A percentile compares a stretch with the other conserved stretches of the same genome.
These are phyloP conservation scores for Microcebus murinus DNA, from an alignment of 2,113 vertebrate genomes.

Conservation along the genomic window DNA sequence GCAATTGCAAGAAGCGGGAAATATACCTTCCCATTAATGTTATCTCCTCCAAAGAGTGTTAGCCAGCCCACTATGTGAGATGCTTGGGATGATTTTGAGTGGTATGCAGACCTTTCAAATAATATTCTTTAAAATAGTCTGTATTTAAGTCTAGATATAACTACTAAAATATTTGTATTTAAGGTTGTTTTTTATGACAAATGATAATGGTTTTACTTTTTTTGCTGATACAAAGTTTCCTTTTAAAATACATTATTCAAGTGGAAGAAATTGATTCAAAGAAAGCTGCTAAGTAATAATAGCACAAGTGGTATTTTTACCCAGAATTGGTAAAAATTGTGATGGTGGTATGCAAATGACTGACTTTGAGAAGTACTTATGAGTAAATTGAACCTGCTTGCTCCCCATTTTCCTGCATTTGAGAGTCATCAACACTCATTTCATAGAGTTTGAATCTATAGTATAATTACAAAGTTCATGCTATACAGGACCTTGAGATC, in stretches of 20 bases:
- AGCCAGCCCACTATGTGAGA: neutral
- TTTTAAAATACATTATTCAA: constrained; percentile 17
- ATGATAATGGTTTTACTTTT: constrained; percentile 7
- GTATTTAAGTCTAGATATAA: neutral
- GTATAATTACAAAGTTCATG: neutral
- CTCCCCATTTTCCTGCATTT: neutral
- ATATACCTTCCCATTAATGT: neutral
- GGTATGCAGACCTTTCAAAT: neutral
- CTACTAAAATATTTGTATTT: neutral
- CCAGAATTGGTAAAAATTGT: neutral
- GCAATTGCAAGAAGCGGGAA: neutral
- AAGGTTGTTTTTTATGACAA: neutral
- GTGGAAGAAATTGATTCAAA: constrained; percentile 49
- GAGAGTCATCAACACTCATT: neutral
- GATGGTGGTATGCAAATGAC: neutral
- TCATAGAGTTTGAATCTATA: neutral
- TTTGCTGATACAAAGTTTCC: constrained; percentile 21
- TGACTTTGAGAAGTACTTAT: neutral
- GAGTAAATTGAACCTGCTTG: neutral
- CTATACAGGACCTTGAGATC: neutral
- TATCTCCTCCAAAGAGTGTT: neutral
- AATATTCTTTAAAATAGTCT: neutral
- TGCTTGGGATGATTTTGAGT: neutral
- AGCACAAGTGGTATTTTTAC: neutral
- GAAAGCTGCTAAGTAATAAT: constrained; percentile 27